Percentiles rank a stretch among this genome's conserved stretches.
These are phyloP conservation scores for Clarias magur DNA, from an alignment of 2,113 vertebrate species.

Conservation along the genomic window DNA sequence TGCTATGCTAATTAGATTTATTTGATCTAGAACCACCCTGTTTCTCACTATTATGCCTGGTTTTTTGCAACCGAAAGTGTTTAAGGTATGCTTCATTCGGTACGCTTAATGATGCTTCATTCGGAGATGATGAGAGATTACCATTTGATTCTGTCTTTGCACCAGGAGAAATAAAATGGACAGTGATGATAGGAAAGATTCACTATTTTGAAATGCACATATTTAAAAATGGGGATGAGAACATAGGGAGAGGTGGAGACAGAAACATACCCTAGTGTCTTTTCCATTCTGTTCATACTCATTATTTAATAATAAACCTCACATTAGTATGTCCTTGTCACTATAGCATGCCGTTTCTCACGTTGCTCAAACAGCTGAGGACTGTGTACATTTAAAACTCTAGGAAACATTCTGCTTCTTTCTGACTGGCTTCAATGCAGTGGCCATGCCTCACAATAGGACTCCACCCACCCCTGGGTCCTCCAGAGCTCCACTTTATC, in stretches of 20 bases:
- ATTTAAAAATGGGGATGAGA: background rate
- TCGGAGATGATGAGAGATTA: background rate
- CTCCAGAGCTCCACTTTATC: constrained; percentile 26
- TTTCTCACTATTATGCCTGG: constrained; percentile 24
- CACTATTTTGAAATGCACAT: background rate
- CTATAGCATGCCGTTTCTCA: background rate
- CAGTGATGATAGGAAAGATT: background rate
- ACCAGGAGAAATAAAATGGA: background rate
- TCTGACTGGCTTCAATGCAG: constrained; percentile 51
- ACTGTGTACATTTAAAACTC: constrained; percentile 17
- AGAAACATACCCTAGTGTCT: background rate
- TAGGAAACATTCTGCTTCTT: constrained; percentile 30
- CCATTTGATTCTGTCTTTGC: background rate
- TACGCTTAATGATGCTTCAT: no score
- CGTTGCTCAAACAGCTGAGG: constrained; percentile 1
- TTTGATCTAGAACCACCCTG: background rate
- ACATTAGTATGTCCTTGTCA: background rate
- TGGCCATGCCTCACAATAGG: constrained; percentile 48
- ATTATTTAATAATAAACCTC: background rate
- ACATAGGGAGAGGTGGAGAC: background rate
- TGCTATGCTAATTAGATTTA: constrained; percentile 38
- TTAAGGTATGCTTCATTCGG: background rate
- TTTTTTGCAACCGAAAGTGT: background rate
- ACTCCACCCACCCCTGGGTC: constrained; percentile 47
- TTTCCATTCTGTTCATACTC: background rate